These are phyloP conservation scores for Astropecten irregularis DNA, from an alignment of 53 echinoderm and acorn worm species.

Conservation along the genomic window DNA sequence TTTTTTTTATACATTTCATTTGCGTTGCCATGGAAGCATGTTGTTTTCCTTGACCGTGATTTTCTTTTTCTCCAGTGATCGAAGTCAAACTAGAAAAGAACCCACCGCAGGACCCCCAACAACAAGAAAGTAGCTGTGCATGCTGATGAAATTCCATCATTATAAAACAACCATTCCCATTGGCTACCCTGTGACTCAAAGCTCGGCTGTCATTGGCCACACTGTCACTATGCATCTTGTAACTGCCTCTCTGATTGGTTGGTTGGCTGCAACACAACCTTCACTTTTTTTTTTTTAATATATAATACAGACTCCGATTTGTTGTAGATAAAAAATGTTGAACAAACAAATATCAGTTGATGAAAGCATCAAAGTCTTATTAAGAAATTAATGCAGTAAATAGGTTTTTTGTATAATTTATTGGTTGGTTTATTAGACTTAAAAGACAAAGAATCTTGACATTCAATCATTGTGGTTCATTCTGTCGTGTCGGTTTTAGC, in stretches of 20 bases:
- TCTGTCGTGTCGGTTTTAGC: too few species aligned
- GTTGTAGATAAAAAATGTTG: background rate
- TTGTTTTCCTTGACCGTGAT: slow-evolving; percentile 74
- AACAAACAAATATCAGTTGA: background rate
- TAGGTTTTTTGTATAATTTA: too few species aligned
- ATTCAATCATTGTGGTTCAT: too few species aligned
- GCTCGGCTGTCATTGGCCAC: slow-evolving; percentile 33
- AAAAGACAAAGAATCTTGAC: too few species aligned
- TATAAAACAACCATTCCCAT: slow-evolving; percentile 19
- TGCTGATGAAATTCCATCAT: slow-evolving; percentile 73
- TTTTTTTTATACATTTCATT: too few species aligned
- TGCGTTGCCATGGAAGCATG: slow-evolving; percentile 50
- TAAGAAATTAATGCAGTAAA: too few species aligned
- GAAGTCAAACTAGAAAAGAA: slow-evolving; percentile 95
- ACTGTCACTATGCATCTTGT: background rate
- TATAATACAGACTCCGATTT: slow-evolving; percentile 1
- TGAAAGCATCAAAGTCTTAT: too few species aligned
- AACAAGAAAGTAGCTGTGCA: slow-evolving; percentile 79
- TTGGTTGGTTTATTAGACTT: too few species aligned
- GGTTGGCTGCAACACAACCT: background rate
- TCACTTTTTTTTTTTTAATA: background rate
- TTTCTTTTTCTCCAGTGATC: slow-evolving; percentile 83
- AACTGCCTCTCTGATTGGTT: slow-evolving; percentile 59
- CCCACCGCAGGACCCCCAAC: slow-evolving; percentile 76
- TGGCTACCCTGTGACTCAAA: slow-evolving; percentile 41